Evolutionary conservation across 2,888 invertebrate species (phyloP).

Genomic region (Acanthoscelides obtectus): DNA sequence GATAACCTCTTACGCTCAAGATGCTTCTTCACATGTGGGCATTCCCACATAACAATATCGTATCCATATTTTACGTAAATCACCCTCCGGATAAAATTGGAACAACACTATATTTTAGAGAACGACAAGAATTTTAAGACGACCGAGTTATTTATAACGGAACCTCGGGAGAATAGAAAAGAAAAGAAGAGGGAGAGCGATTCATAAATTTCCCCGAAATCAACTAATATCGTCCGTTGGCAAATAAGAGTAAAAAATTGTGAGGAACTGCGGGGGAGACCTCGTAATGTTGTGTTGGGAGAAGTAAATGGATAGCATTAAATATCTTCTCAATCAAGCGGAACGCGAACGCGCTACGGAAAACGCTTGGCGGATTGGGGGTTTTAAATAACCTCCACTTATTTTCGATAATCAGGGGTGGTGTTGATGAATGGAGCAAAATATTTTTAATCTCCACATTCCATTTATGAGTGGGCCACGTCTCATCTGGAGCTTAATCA

Average conservation of each 20-base stretch:
- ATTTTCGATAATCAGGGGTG: neutral
- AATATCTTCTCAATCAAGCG: slow-evolving; percentile 9
- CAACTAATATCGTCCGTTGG: slow-evolving; percentile 2
- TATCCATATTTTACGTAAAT: neutral
- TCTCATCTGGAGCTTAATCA: neutral
- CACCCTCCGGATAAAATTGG: neutral
- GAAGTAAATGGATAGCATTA: slow-evolving; percentile 7
- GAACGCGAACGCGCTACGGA: neutral
- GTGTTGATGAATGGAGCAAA: neutral
- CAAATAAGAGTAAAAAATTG: neutral
- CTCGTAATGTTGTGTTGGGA: slow-evolving; percentile 3
- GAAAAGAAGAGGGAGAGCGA: neutral
- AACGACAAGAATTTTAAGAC: slow-evolving; percentile 2
- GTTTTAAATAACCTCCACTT: slow-evolving; percentile 1
- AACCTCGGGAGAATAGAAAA: slow-evolving; percentile 1
- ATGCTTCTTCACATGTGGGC: neutral
- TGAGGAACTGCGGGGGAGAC: neutral
- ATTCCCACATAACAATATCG: neutral
- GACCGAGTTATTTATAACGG: neutral
- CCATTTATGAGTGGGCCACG: neutral
- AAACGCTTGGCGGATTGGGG: neutral
- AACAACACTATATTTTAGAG: neutral
- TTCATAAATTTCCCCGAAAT: slow-evolving; percentile 2
- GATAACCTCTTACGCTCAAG: neutral
- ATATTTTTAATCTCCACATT: neutral